Percentiles rank a stretch among this genome's conserved stretches.
Evolutionary conservation across 2,888 invertebrate genomes (phyloP).

Genomic region (Cephalotes varians): DNA sequence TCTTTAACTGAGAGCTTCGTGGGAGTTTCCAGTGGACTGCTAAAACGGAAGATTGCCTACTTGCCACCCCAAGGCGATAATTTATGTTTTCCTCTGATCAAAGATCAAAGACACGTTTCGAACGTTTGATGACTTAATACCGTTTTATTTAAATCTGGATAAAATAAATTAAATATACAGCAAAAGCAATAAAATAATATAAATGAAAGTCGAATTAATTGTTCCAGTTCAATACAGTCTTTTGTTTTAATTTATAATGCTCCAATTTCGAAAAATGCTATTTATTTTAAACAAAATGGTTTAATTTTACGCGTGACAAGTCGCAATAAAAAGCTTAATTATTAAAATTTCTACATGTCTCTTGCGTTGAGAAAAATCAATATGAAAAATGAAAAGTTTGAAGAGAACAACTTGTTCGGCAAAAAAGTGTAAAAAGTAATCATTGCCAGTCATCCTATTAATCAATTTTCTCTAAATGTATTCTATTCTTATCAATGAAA

Average conservation of each 20-base stretch:
- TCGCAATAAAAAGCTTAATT: not conserved
- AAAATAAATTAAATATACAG: too few species aligned
- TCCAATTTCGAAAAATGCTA: not conserved
- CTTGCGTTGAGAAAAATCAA: not conserved
- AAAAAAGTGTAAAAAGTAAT: not conserved
- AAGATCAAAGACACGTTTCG: not conserved
- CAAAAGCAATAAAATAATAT: too few species aligned
- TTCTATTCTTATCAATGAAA: slow-evolving; percentile 76
- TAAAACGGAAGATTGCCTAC: slow-evolving; percentile 45
- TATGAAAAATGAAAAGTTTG: not conserved
- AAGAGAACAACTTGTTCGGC: not conserved
- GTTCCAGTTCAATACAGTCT: not conserved
- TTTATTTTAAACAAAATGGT: not conserved
- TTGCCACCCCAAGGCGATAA: not conserved
- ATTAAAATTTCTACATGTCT: not conserved
- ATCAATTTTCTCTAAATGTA: slow-evolving; percentile 75
- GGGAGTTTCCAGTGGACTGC: slow-evolving; percentile 72
- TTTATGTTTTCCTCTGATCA: slow-evolving; percentile 39
- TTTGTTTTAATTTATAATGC: not conserved
- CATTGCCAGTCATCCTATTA: slow-evolving; percentile 54
- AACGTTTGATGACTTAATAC: not conserved
- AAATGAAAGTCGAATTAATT: not conserved
- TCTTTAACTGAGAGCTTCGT: slow-evolving; percentile 74
- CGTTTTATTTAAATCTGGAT: not conserved
- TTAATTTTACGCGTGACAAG: not conserved